Base-by-base conservation (phyloP, 2,797 vertebrate species). In the Malurus leucopterus region DNA sequence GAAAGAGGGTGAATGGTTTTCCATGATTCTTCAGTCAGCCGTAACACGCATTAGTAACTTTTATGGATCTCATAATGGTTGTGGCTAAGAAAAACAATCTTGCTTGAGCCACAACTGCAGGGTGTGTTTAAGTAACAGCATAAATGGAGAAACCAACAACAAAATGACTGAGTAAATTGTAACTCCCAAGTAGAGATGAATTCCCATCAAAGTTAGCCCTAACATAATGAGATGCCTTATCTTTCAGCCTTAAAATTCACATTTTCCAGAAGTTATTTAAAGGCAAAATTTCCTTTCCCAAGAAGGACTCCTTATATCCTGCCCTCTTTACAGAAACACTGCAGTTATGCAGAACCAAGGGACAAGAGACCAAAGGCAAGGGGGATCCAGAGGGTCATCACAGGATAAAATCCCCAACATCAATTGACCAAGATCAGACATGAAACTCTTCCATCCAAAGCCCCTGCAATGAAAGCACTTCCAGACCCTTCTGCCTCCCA, bases 141-240 rank as follows among this genome's bases (percentile, higher is more conserved):
- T 4, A 64, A 69, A 50, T 4, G 19, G 57, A 80, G 73, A 74
- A 84, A 81, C 21, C 11, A 62, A 14, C 20, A 54, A 32, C 5
- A 2, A 73, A 88, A 68, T 0, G 0, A 74, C 55, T 0, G 8
- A 5, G 38, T 3, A 51, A 64, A 30, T n/a, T 87, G 22, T 5
- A 64, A 29, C 38, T 41, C 30, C 38, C 58, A 77, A 29, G 41
- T 1, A n/a, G 15, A 68, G 24, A 11, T 5, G 8, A 68, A 69
- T 43, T 72, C 40, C 26, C 38, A 58, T 51, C 64, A 29, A 71
- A 65, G n/a, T 29, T 34, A 30, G 15, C 32, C n/a, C 36, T 21
- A 40, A 21, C 2, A 5, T 49, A 43, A 70, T 27, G 40, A 81
- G 4, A 2, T 2, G 14, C 2, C 14, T 53, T n/a, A 32, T 16